phyloP scores from a whole-genome alignment of 2,797 vertebrate genomes.

The Pampus argenteus region DNA sequence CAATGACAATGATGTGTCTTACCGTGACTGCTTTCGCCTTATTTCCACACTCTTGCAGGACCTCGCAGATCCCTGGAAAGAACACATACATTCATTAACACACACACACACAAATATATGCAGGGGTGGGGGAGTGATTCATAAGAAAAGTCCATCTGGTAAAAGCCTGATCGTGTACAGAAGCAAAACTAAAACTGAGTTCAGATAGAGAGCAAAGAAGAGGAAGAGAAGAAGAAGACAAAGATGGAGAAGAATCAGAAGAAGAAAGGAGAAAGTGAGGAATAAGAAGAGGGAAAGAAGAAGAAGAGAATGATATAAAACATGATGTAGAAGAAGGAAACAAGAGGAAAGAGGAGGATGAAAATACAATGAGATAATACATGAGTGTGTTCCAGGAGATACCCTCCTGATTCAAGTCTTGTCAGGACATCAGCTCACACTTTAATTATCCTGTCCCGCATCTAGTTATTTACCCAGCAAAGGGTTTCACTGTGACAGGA shows the following conservation, averaged over 20 bases:
- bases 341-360: not conserved
- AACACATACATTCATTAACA: conserved; percentile 22
- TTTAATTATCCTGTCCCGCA: conserved; percentile 39
- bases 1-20: conserved; percentile 37
- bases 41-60: conserved; percentile 90
- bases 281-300: not conserved
- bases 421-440: conserved; percentile 26
- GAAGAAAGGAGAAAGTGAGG: not conserved
- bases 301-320: not conserved
- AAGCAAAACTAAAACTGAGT: conserved; percentile 19
- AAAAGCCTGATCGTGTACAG: conserved; percentile 22
- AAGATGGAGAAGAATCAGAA: not conserved
- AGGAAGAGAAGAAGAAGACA: not conserved
- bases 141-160: conserved; percentile 40
- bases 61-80: conserved; percentile 87
- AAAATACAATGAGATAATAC: not conserved
- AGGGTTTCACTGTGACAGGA: conserved; percentile 25
- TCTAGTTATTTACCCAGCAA: conserved; percentile 18
- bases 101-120: conserved; percentile 4
- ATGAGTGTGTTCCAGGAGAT: conserved; percentile 7
- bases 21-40: conserved; percentile 87
- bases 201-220: not conserved
- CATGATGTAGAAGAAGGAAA: not conserved
- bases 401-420: conserved; percentile 13
- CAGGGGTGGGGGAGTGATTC: conserved; percentile 11